These are phyloP conservation scores for Oligia strigilis DNA, from an alignment of 2,888 invertebrate species.

Conservation along the genomic window DNA sequence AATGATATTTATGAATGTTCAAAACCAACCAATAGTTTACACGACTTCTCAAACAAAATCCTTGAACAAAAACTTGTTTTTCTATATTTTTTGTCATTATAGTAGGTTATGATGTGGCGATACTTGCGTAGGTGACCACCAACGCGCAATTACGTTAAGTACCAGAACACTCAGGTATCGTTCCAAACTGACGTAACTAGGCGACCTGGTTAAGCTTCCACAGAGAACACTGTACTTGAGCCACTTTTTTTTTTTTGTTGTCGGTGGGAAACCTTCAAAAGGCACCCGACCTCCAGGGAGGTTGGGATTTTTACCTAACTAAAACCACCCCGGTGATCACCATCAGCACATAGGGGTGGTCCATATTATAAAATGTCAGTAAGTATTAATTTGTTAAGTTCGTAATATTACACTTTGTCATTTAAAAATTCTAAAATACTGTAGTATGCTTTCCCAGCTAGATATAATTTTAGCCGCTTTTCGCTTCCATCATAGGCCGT, in stretches of 20 bases:
- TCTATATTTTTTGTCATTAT: not conserved
- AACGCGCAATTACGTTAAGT: constrained; percentile 40
- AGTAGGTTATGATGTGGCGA: constrained; percentile 12
- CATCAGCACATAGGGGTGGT: too few species aligned
- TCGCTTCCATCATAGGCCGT: not conserved
- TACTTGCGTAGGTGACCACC: constrained; percentile 10
- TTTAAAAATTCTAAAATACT: too few species aligned
- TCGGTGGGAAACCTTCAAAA: too few species aligned
- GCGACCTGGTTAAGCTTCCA: constrained; percentile 24
- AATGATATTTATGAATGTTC: not conserved
- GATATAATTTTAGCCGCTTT: too few species aligned
- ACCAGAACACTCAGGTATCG: constrained; percentile 20
- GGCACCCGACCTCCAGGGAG: too few species aligned
- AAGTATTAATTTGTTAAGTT: too few species aligned
- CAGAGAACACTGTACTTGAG: constrained; percentile 1
- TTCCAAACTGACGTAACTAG: constrained; percentile 2
- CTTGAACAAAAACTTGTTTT: not conserved
- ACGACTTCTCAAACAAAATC: not conserved
- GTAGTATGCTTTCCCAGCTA: too few species aligned
- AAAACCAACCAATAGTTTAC: not conserved
- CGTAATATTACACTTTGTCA: too few species aligned
- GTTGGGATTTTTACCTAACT: too few species aligned
- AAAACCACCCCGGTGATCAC: too few species aligned
- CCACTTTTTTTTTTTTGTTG: too few species aligned
- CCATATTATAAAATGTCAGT: too few species aligned